Percentiles rank a stretch among this genome's conserved stretches.
Evolutionary conservation across 2,888 invertebrate species (phyloP).

Genomic region (Lathronympha strigana): DNA sequence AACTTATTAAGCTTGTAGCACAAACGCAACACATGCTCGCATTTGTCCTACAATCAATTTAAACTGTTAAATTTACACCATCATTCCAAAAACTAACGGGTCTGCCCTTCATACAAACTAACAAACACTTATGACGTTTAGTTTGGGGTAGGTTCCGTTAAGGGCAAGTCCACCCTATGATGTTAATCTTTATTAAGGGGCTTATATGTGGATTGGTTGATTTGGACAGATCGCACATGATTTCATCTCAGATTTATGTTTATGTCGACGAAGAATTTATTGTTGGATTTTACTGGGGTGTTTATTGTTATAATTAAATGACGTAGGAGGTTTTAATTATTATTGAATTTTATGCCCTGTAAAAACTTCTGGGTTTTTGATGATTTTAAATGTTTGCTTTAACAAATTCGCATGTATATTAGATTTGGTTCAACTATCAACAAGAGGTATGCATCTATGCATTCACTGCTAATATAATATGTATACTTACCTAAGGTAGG

Average conservation of each 20-base stretch:
- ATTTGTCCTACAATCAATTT: conserved; percentile 54
- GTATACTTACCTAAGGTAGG: no score
- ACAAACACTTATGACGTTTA: conserved; percentile 51
- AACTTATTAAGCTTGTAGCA: conserved; percentile 52
- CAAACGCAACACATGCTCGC: conserved; percentile 53
- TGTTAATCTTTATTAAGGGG: conserved; percentile 78
- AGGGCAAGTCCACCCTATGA: conserved; percentile 58
- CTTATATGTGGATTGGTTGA: conserved; percentile 68
- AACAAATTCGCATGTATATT: no score
- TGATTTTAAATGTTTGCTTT: background rate
- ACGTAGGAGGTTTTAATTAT: conserved; percentile 50
- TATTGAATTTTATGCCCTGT: conserved; percentile 13
- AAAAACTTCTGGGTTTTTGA: background rate
- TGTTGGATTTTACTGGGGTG: conserved; percentile 28
- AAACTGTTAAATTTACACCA: conserved; percentile 54
- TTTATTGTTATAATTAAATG: conserved; percentile 30
- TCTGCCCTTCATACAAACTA: conserved; percentile 6
- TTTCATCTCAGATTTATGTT: conserved; percentile 60
- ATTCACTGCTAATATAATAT: no score
- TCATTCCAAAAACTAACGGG: conserved; percentile 34
- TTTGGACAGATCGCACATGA: conserved; percentile 66
- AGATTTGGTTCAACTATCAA: no score
- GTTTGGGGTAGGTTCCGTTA: conserved; percentile 44
- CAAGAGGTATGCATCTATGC: no score
- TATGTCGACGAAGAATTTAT: conserved; percentile 51